A percentile compares a stretch with the other conserved stretches of the same genome.
These are phyloP conservation scores for Amphibalanus amphitrite DNA, from an alignment of 1,140 invertebrate genomes.

Conservation along the genomic window DNA sequence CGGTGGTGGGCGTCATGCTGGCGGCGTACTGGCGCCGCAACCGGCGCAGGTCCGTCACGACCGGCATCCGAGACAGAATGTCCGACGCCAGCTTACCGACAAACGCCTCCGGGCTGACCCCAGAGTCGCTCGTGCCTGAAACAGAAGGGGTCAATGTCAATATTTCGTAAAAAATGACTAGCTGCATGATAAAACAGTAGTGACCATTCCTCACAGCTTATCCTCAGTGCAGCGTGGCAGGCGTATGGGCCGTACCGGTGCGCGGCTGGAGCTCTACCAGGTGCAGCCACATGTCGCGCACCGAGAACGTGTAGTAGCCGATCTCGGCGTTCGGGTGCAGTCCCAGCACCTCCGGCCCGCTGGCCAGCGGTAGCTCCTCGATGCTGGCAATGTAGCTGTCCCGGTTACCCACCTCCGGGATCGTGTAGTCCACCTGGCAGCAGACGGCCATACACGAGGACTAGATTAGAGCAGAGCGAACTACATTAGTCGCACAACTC, in stretches of 20 bases:
- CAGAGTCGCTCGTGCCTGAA: not conserved
- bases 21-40: conserved; percentile 55
- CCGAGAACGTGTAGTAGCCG: conserved; percentile 67
- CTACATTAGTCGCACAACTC: too few relatives aligned
- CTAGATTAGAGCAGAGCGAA: too few relatives aligned
- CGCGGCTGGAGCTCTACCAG: conserved; percentile 73
- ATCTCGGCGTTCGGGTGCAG: conserved; percentile 85
- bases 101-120: not conserved
- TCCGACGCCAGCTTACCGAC: not conserved
- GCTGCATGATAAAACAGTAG: too few relatives aligned
- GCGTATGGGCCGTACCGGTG: conserved; percentile 47
- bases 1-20: conserved; percentile 55
- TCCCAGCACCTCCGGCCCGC: conserved; percentile 69
- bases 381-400: conserved; percentile 55
- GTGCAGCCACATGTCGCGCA: conserved; percentile 61
- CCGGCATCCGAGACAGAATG: not conserved
- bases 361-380: conserved; percentile 48
- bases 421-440: conserved; percentile 46
- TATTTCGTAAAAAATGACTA: too few relatives aligned
- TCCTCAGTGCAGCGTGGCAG: too few relatives aligned
- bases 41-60: conserved; percentile 50
- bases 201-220: too few relatives aligned
- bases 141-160: too few relatives aligned
- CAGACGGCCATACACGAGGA: not conserved
- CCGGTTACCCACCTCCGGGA: conserved; percentile 47